Conservation (phyloP, 2,888 invertebrate species). For the Lysandra coridon region DNA sequence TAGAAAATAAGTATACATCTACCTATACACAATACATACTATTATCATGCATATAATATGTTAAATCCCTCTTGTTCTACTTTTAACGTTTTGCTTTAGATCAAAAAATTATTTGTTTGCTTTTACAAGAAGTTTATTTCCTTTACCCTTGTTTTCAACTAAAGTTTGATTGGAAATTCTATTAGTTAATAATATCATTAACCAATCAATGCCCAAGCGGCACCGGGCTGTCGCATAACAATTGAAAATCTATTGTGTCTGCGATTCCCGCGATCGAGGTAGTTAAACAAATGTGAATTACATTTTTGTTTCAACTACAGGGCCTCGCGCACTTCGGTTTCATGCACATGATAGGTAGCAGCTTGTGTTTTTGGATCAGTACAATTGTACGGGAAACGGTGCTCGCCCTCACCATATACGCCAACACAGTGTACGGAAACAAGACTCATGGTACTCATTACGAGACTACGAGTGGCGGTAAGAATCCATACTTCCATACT, state of each 20-base stretch:
- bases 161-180: too few relatives aligned
- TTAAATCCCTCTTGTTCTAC: neutral
- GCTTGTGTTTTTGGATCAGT: slow-evolving; percentile 90
- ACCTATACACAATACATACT: too few relatives aligned
- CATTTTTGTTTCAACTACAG: slow-evolving; percentile 46
- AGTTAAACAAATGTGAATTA: too few relatives aligned
- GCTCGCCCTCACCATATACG: slow-evolving; percentile 81
- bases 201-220: too few relatives aligned
- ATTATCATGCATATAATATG: neutral
- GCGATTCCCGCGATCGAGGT: too few relatives aligned
- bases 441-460: slow-evolving; percentile 38
- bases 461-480: slow-evolving; percentile 17
- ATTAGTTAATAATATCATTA: too few relatives aligned
- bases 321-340: slow-evolving; percentile 85
- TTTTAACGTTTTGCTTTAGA: neutral
- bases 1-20: too few relatives aligned
- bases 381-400: slow-evolving; percentile 87
- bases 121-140: neutral
- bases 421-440: slow-evolving; percentile 57
- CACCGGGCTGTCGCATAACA: too few relatives aligned
- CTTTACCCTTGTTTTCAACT: too few relatives aligned
- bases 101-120: neutral
- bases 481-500: too few relatives aligned
- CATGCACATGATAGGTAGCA: slow-evolving; percentile 90
- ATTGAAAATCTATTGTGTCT: too few relatives aligned